phyloP scores from a whole-genome alignment of 2,797 vertebrate genomes.

The Cygnus olor region DNA sequence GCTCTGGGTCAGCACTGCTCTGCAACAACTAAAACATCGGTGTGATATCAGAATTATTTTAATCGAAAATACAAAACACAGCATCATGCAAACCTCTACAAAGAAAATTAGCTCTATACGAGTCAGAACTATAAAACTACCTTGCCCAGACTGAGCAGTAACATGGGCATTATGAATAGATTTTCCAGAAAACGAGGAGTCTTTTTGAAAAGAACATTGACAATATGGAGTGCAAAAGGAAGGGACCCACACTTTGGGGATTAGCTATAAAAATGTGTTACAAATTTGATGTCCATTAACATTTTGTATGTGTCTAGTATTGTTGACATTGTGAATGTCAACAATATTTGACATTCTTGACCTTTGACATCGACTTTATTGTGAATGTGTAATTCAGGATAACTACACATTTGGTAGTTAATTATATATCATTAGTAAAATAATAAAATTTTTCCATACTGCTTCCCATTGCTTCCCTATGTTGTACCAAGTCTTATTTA shows the following conservation, averaged over 20 bases:
- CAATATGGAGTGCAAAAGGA: not conserved
- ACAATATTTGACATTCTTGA: too few relatives aligned
- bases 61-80: too few relatives aligned
- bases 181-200: not conserved
- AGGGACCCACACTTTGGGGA: not conserved
- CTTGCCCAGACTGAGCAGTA: not conserved
- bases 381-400: not conserved
- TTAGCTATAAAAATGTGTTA: not conserved
- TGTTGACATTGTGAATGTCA: not conserved
- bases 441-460: not conserved
- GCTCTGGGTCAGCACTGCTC: too few relatives aligned
- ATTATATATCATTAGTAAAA: not conserved
- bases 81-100: too few relatives aligned
- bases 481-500: too few relatives aligned
- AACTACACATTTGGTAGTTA: not conserved
- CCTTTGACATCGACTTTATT: not conserved
- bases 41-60: too few relatives aligned
- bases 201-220: not conserved
- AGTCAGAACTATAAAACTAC: too few relatives aligned
- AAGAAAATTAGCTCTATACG: too few relatives aligned
- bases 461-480: not conserved
- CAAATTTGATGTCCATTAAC: not conserved
- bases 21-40: too few relatives aligned
- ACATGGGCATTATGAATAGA: not conserved
- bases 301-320: not conserved